These are phyloP conservation scores for Tiphia femorata DNA, from an alignment of 2,888 invertebrate genomes.

Conservation along the genomic window DNA sequence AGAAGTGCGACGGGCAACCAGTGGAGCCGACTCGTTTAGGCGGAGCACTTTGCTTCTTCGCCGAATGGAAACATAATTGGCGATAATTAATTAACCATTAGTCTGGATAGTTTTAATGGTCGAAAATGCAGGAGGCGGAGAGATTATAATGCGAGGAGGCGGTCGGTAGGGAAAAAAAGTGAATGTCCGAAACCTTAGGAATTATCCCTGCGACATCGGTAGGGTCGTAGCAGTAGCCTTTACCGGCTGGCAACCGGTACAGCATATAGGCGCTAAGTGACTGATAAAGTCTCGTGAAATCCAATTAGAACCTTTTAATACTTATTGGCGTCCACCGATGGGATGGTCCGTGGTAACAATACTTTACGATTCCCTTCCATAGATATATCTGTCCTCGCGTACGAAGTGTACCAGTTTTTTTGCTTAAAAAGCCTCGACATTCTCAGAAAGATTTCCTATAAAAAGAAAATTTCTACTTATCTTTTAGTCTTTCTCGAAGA, in stretches of 20 bases:
- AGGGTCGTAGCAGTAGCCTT: conserved; percentile 14
- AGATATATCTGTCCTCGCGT: neutral
- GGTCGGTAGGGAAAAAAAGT: conserved; percentile 30
- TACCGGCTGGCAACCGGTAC: conserved; percentile 4
- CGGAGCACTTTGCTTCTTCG: conserved; percentile 19
- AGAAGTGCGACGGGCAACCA: no score
- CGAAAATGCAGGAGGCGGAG: conserved; percentile 31
- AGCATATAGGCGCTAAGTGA: conserved; percentile 48
- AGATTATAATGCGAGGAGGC: conserved; percentile 19
- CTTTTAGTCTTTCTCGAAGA: no score
- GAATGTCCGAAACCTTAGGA: no score
- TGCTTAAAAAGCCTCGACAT: no score
- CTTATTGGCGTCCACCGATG: conserved; percentile 41
- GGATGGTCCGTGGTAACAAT: conserved; percentile 25
- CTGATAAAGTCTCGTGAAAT: conserved; percentile 53
- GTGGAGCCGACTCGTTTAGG: conserved; percentile 13
- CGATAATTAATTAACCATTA: conserved; percentile 40
- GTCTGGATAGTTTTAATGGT: conserved; percentile 52
- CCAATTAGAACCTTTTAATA: conserved; percentile 57
- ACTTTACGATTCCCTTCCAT: conserved; percentile 33
- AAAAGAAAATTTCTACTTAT: no score
- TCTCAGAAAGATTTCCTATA: no score
- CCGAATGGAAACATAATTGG: conserved; percentile 11
- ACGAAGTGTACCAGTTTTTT: no score
- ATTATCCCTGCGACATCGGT: conserved; percentile 18